Evolutionary conservation across 1,140 invertebrate species (phyloP), one percentile per base, ranked within the genome.

Genomic region (Chlorops oryzae): DNA sequence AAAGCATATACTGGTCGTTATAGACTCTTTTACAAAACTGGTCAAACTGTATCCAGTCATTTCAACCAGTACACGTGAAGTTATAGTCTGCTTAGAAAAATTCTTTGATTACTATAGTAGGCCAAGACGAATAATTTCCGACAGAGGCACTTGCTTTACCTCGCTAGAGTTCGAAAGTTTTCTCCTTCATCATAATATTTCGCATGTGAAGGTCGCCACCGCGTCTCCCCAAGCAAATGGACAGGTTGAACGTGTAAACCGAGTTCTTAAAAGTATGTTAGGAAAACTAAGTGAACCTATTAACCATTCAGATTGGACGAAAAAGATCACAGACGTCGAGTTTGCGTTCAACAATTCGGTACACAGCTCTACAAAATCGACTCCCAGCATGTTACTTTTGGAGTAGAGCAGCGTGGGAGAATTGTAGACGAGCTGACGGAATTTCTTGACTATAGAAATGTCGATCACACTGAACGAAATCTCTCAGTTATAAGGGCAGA

Each of bases 101-200:
- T 49, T 49, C 38, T 53, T 49, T 34, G 7, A 27, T 24, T 15
- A 22, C 32, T 53, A 53, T 20, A 51, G 61, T 44, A 23, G 51
- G 34, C 58, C 59, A 12, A 34, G 17, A 10, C 10, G 50, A 24
- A 48, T 66, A 15, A 54, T 66, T 3, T 56, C 52, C 9, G 62
- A 66, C 51, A 46, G 60, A 32, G 63, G 62, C 38, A 55, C 57
- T 13, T 44, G 37, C 47, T 69, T 64, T 46, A 64, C 50, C 9
- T 62, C 57, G n/a, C 13, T 41, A 3, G 55, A 59, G 21, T 64
- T 62, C 50, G 23, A n/a, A n/a, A n/a, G n/a, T n/a, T n/a, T n/a
- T n/a, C 41, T 21, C 35, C 53, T 12, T 4, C 35, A 55, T 2
- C 45, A 56, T 32, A 49, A 57, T 32, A 51, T 55, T 9, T 13